Base-by-base conservation (phyloP, 2,797 vertebrate species). In the Anguilla megastoma region DNA sequence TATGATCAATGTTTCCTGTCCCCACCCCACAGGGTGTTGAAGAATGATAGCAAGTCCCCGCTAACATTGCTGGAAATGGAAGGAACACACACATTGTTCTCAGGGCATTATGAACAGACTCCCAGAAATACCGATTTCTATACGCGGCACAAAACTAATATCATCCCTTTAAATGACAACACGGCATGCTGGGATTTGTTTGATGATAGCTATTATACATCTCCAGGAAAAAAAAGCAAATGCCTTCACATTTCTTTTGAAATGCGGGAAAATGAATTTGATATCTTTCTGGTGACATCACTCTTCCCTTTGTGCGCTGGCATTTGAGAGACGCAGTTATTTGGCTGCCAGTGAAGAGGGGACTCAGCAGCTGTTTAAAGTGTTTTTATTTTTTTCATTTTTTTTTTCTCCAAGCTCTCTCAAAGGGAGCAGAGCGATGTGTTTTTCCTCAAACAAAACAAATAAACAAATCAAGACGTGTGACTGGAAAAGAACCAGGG, bases 221-320 rank as follows among this genome's bases (percentile, higher is more conserved):
- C 79, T 82, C 79, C 21, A 3, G 79, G 24, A 69, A 24, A 27
- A 27, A 69, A 69, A 79, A 45, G 18, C 24, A 12, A 79, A 82
- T 48, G 45, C 79, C 45, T 82, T 48, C 79, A 82, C 27, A 82
- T 82, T 82, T 82, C 41, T 48, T 82, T 82, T 48, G 41, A 82
- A 50, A 48, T 82, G 79, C 79, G 9, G 79, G 14, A n/a, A 50
- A 82, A 82, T 82, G 79, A 82, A 50, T 82, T 82, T 48, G 79
- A 82, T 82, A 82, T 82, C 79, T 82, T 82, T 50, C 79, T 8
- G 24, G 79, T 48, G 79, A 82, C 79, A 82, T 82, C 79, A 82
- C 41, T 50, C 41, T 48, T 24, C 45, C 79, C 21, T 82, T 82
- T 82, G 79, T 82, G 79, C 8, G 24, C 27, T 82, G 14, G 79